Evolutionary conservation across 2,797 vertebrate genomes (phyloP).

Genomic region (Gobio occitaniae): DNA sequence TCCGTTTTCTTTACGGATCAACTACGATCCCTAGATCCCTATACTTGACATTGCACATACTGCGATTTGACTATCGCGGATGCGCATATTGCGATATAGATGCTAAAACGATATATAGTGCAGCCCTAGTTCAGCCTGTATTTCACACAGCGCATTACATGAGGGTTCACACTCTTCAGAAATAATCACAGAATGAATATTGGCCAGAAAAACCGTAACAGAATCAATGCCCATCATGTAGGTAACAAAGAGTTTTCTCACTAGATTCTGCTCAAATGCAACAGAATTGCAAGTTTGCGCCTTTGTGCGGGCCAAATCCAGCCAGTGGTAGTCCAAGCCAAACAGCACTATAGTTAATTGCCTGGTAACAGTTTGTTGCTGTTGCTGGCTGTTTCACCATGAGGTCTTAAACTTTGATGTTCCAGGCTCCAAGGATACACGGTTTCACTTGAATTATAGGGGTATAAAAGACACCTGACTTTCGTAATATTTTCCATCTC

Average conservation of each 20-base stretch:
- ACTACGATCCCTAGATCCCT: too few species aligned
- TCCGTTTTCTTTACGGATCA: too few species aligned
- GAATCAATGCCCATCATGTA: background rate
- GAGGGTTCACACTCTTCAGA: too few species aligned
- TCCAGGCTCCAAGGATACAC: conserved; percentile 41
- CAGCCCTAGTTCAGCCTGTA: too few species aligned
- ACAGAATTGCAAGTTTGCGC: conserved; percentile 31
- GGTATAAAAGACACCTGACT: conserved; percentile 67
- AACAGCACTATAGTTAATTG: conserved; percentile 52
- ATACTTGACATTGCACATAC: too few species aligned
- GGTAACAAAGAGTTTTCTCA: background rate
- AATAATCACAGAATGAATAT: too few species aligned
- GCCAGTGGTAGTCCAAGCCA: conserved; percentile 33
- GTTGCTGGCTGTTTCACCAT: conserved; percentile 43
- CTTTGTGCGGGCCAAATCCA: conserved; percentile 11
- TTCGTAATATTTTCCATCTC: conserved; percentile 67
- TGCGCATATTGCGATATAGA: too few species aligned
- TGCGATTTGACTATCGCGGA: too few species aligned
- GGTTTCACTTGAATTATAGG: conserved; percentile 43
- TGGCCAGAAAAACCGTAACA: background rate
- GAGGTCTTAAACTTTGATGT: conserved; percentile 52
- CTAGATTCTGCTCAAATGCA: conserved; percentile 2
- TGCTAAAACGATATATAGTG: too few species aligned
- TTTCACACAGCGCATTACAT: too few species aligned
- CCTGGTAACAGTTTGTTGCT: conserved; percentile 63